phyloP scores from a whole-genome alignment of 1,140 invertebrate species.

The Leptestheria dahalacensis region DNA sequence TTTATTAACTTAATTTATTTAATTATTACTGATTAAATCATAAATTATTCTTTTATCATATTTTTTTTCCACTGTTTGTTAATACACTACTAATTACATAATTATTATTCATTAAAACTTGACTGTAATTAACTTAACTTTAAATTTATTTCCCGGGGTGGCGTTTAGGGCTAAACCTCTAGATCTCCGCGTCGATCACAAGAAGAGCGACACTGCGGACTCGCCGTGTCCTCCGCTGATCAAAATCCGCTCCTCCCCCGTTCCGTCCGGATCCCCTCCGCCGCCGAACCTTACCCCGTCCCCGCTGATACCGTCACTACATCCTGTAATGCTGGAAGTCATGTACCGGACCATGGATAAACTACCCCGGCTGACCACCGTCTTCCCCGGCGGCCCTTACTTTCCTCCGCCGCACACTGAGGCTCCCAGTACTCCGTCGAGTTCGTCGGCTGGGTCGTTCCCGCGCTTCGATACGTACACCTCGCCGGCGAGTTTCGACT shows the following conservation, averaged over 20 bases:
- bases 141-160: no score
- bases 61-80: no score
- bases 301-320: constrained; percentile 28
- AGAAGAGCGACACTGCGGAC: constrained; percentile 33
- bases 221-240: constrained; percentile 21
- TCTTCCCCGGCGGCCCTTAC: constrained; percentile 27
- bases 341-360: constrained; percentile 46
- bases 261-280: constrained; percentile 7
- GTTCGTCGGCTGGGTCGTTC: not conserved
- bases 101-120: no score
- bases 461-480: not conserved
- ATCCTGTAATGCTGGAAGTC: constrained; percentile 49
- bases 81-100: no score
- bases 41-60: no score
- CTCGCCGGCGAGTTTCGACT: not conserved
- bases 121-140: no score
- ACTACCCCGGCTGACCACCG: constrained; percentile 31
- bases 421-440: no score
- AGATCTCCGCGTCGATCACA: constrained; percentile 64
- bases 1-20: no score
- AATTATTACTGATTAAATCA: no score
- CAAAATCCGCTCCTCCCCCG: constrained; percentile 21
- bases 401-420: not conserved
- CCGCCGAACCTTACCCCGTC: constrained; percentile 27
- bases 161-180: constrained; percentile 42